Base-by-base conservation (phyloP, 2,888 invertebrate genomes). In the Cremastobaeus sp. region DNA sequence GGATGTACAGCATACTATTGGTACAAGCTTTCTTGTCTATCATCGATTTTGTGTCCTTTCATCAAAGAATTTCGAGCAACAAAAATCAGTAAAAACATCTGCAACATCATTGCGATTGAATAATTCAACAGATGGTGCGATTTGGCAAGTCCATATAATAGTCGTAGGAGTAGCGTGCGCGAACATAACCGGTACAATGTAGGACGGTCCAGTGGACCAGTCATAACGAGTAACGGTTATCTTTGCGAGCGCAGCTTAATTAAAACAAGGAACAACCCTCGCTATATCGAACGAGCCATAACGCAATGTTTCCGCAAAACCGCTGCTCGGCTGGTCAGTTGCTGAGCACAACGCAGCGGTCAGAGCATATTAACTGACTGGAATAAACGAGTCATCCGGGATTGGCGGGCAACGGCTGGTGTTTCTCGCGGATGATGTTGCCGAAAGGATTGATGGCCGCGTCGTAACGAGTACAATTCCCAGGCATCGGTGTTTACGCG, bases 331-430 rank as follows among this genome's bases (percentile, higher is more conserved):
- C 57, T 64, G 71, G 71, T 64, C 71, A 64, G 71, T 59, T 60
- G 35, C 54, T 32, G 21, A 55, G 47, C 34, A 39, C 43, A 60
- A 59, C 57, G 48, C 45, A 59, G 37, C 57, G 60, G 65, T 50
- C 68, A 35, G 77, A 79, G 81, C 85, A 83, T 86, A 87, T 86
- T 86, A 87, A 83, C 85, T 81, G 83, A 84, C 84, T 84, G 80
- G 83, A 80, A 82, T 78, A 80, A 87, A 87, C 84, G 87, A 87
- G 86, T 82, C 87, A 84, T 86, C 73, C 77, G 87, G 87, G 86
- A 86, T 74, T 72, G 62, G 68, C 62, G 69, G 62, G 11, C 59
- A 60, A 41, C 74, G 64, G 37, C 54, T 43, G 34, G 52, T 48
- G 62, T 48, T 57, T 37, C 62, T 62, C 74, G 69, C 76, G 69